Evolutionary conservation across 2,797 vertebrate species (phyloP).

Genomic region (Remorina albescens): DNA sequence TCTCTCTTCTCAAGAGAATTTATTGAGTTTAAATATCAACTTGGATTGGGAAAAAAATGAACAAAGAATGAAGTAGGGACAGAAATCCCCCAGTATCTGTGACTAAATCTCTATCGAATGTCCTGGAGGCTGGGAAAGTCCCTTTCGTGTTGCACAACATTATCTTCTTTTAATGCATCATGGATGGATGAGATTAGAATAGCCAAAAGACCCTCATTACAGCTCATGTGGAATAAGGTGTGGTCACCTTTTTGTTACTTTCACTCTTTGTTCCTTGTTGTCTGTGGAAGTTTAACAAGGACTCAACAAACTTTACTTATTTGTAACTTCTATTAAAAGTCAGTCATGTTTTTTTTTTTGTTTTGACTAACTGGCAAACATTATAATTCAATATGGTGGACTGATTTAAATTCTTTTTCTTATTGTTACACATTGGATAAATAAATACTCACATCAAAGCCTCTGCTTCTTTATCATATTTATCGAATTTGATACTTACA

Average conservation of each 20-base stretch:
- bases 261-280: background rate
- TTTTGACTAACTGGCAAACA: background rate
- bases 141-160: conserved; percentile 41
- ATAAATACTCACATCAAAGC: background rate
- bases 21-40: background rate
- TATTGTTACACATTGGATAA: background rate
- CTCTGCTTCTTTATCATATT: background rate
- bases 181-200: conserved; percentile 4
- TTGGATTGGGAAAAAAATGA: background rate
- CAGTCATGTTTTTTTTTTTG: background rate
- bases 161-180: conserved; percentile 10
- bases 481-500: conserved; percentile 85
- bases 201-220: background rate
- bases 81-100: conserved; percentile 28
- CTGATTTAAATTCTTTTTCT: no score
- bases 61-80: background rate
- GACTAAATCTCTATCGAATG: conserved; percentile 50
- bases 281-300: background rate
- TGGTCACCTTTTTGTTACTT: background rate
- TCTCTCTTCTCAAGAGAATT: background rate
- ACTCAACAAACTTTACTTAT: background rate
- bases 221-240: background rate
- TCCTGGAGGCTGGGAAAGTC: conserved; percentile 61
- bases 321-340: no score
- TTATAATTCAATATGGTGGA: no score